Base-by-base conservation (phyloP, 2,797 vertebrate genomes). In the Malacoraja senta region DNA sequence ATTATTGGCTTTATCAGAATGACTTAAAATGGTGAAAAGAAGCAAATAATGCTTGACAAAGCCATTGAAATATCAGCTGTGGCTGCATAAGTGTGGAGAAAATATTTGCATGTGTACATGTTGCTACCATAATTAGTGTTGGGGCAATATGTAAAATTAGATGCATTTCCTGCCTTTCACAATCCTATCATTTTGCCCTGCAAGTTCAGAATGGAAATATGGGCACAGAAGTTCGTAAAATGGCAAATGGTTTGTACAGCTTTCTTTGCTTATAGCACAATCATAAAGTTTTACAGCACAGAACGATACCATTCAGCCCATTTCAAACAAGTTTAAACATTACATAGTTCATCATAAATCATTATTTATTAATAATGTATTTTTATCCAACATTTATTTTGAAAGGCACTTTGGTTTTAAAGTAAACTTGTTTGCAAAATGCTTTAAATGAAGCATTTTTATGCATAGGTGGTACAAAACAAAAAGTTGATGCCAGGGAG, bases 361-460 rank as follows among this genome's bases (percentile, higher is more conserved):
- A 2, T 74, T 74, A 8, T 74, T 71, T 74, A 8, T 88, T 35
- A 88, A 68, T 32, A 19, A 17, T 86, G 19, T 65, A 78, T 65
- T 88, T 88, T 65, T 65, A 86, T 19, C 13, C 29, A 32, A 19
- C 13, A 32, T 84, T 61, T 35, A 35, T 88, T 88, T 88, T 2
- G 8, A 63, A n/a, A 35, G 21, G n/a, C 61, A 68, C 19, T 68
- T 88, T 68, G 15, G 32, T 44, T 21, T 84, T 88, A 35, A 63
- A 9, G 15, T 7, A 68, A 88, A 63, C 21, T 35, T 68, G 32
- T 88, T 88, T 78, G 32, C 35, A 65, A 88, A 68, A 32, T 35
- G n/a, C 63, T 88, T 88, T 88, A 88, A 88, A 35, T 88, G 19
- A 3, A 88, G 63, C 63, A 88, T 88, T 68, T 35, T 32, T 29